Evolutionary conservation across 2,797 vertebrate species (phyloP).

Genomic region (Carcharodon carcharias): DNA sequence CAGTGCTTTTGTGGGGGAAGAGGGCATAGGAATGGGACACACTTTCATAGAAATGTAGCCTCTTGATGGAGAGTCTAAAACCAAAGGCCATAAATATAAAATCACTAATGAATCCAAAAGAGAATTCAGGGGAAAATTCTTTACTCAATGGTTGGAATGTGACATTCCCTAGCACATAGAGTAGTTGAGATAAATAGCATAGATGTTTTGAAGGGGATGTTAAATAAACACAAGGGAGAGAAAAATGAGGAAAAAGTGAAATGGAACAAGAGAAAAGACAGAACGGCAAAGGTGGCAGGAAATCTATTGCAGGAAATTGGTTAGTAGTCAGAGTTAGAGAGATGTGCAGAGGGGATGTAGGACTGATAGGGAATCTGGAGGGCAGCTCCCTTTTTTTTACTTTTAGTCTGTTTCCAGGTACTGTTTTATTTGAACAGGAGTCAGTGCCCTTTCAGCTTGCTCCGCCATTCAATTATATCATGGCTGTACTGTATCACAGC

Average conservation of each 20-base stretch:
- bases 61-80: not conserved
- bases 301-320: not conserved
- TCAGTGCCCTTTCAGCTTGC: not conserved
- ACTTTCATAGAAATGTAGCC: not conserved
- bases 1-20: not conserved
- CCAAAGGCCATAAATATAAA: not conserved
- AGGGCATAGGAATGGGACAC: not conserved
- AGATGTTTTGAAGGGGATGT: not conserved
- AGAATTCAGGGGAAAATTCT: not conserved
- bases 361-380: not conserved
- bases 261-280: not conserved
- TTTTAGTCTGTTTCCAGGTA: not conserved
- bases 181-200: not conserved
- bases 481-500: not conserved
- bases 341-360: not conserved
- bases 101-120: not conserved
- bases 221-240: too few relatives aligned
- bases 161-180: too few relatives aligned
- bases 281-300: not conserved
- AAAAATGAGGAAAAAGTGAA: not conserved
- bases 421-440: not conserved
- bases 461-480: not conserved
- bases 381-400: not conserved
- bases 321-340: not conserved
- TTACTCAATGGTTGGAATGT: not conserved